Evolutionary conservation across 2,888 invertebrate genomes (phyloP).

Genomic region (Crioceris asparagi): DNA sequence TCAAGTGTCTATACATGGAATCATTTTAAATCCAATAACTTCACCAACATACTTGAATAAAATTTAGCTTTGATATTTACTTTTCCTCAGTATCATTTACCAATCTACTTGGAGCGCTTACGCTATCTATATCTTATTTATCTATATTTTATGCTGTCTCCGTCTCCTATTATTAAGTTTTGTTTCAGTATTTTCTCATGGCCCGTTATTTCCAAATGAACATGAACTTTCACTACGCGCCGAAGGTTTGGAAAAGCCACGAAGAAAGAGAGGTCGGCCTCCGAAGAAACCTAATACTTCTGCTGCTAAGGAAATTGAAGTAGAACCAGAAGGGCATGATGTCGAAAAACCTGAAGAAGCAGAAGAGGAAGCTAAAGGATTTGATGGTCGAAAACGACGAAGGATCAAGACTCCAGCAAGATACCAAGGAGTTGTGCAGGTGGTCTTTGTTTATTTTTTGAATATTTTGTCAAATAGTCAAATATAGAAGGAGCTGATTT

Average conservation of each 20-base stretch:
- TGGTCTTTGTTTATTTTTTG: no score
- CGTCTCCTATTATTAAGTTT: constrained; percentile 1
- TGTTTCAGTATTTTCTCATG: constrained; percentile 47
- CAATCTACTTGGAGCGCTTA: no score
- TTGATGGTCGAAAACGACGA: constrained; percentile 46
- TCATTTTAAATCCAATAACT: no score
- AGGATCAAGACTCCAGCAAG: constrained; percentile 55
- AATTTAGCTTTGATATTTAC: no score
- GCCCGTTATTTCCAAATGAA: constrained; percentile 52
- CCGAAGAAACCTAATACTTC: constrained; percentile 43
- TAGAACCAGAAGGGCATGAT: constrained; percentile 13
- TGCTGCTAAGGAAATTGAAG: constrained; percentile 9
- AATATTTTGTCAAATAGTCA: no score
- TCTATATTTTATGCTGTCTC: background rate
- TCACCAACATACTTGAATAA: no score
- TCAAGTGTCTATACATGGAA: no score
- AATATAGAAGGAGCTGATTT: no score
- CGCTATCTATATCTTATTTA: no score
- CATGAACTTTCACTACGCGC: constrained; percentile 54
- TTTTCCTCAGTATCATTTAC: no score
- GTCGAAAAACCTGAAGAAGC: constrained; percentile 19
- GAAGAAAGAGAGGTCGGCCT: constrained; percentile 59
- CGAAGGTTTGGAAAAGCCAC: constrained; percentile 54
- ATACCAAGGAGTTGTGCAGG: constrained; percentile 51
- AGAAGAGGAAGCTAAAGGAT: constrained; percentile 25